Conservation (phyloP, 2,888 invertebrate species). For the Tipula helvola region DNA sequence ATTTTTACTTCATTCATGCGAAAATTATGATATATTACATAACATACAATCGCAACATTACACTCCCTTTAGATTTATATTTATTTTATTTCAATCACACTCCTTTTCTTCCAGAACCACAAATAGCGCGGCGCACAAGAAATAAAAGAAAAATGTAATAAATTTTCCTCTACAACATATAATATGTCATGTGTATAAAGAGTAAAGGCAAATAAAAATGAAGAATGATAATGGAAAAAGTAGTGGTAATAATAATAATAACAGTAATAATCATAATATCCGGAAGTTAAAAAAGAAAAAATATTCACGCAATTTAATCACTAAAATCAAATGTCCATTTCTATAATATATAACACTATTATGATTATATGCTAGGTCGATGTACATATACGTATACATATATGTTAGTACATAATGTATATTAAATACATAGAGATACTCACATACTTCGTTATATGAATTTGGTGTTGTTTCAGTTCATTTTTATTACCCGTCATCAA, state of each 20-base stretch:
- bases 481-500: constrained; percentile 4
- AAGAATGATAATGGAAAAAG: background rate
- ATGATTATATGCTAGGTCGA: background rate
- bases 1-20: constrained; percentile 4
- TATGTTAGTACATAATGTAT: background rate
- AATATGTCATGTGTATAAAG: background rate
- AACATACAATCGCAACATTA: constrained; percentile 4
- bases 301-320: constrained; percentile 4
- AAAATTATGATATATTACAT: constrained; percentile 4
- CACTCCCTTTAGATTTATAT: constrained; percentile 4
- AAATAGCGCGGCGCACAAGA: background rate
- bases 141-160: background rate
- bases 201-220: background rate
- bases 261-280: background rate
- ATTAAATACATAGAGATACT: background rate
- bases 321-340: constrained; percentile 4
- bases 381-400: background rate
- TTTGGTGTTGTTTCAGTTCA: background rate
- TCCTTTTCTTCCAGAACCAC: background rate
- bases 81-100: constrained; percentile 4
- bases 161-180: background rate
- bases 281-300: background rate
- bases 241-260: background rate
- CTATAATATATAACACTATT: background rate
- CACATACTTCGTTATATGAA: background rate